A percentile compares a stretch with the other conserved stretches of the same genome.
phyloP scores from a whole-genome alignment of 2,888 invertebrate species.

The Ganaspis brasiliensis region DNA sequence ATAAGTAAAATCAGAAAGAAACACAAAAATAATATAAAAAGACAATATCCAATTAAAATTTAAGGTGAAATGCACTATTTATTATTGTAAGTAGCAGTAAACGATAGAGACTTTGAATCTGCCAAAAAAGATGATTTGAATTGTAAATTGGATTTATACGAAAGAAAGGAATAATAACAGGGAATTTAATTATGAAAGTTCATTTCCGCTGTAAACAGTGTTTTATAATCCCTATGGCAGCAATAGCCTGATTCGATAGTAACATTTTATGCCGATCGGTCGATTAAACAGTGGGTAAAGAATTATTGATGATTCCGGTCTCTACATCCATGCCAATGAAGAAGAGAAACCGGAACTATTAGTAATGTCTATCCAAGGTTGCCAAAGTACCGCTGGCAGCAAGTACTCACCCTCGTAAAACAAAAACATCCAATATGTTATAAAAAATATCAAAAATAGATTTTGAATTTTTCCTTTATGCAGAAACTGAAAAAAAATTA shows the following conservation, averaged over 20 bases:
- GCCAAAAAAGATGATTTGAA: neutral
- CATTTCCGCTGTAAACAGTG: slow-evolving; percentile 26
- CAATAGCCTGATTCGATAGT: slow-evolving; percentile 52
- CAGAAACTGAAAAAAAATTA: neutral
- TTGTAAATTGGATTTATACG: neutral
- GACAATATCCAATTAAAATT: too few species aligned
- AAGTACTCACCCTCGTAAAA: slow-evolving; percentile 18
- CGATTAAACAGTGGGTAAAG: slow-evolving; percentile 58
- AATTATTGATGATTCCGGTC: slow-evolving; percentile 57
- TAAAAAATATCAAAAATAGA: neutral
- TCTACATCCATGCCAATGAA: slow-evolving; percentile 53
- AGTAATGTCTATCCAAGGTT: slow-evolving; percentile 47
- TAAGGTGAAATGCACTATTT: too few species aligned
- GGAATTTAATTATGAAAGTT: slow-evolving; percentile 30
- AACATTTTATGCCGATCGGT: slow-evolving; percentile 50
- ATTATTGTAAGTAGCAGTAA: too few species aligned
- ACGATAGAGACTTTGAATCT: neutral
- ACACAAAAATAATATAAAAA: too few species aligned
- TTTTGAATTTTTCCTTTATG: neutral
- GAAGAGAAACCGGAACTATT: slow-evolving; percentile 57
- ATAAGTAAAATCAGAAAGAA: too few species aligned
- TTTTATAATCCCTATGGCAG: slow-evolving; percentile 22
- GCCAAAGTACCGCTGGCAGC: slow-evolving; percentile 58
- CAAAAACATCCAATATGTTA: neutral
- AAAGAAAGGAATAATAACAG: neutral